phyloP scores from a whole-genome alignment of 1,140 invertebrate species.

The Medauroidea extradentata region DNA sequence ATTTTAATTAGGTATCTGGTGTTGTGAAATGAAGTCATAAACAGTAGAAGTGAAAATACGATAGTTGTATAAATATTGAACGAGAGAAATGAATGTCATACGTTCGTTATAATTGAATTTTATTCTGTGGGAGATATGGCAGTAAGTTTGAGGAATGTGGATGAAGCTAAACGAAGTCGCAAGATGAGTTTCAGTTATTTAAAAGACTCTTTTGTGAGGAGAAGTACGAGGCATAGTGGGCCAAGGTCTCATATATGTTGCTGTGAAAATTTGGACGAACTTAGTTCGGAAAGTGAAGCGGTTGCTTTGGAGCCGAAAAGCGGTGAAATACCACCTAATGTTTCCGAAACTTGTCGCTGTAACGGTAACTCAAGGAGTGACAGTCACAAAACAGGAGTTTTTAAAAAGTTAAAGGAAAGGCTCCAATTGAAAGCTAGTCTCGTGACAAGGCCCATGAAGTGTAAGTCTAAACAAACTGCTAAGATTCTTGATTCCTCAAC shows the following conservation, averaged over 20 bases:
- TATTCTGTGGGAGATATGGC: not conserved
- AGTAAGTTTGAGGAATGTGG: slow-evolving; percentile 2
- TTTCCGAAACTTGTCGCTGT: slow-evolving; percentile 1
- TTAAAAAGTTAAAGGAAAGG: slow-evolving; percentile 11
- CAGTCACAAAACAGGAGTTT: slow-evolving; percentile 4
- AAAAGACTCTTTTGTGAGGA: slow-evolving; percentile 12
- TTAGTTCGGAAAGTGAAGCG: slow-evolving; percentile 5
- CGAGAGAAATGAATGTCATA: no score
- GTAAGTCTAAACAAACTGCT: slow-evolving; percentile 11
- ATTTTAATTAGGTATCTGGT: no score
- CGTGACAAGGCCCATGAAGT: not conserved
- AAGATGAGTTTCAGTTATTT: slow-evolving; percentile 11
- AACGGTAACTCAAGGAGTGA: not conserved
- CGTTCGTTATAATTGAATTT: no score
- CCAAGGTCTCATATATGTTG: slow-evolving; percentile 3
- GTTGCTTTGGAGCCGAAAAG: not conserved
- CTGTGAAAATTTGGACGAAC: slow-evolving; percentile 8
- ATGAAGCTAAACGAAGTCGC: slow-evolving; percentile 8
- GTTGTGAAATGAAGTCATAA: no score
- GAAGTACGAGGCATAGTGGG: slow-evolving; percentile 6
- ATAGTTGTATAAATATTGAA: no score
- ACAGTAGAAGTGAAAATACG: no score
- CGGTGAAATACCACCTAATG: not conserved
- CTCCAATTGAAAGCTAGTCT: slow-evolving; percentile 7
- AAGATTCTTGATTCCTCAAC: slow-evolving; percentile 4